phyloP scores from a whole-genome alignment of 2,797 vertebrate genomes.

The Phalanger gymnotis region DNA sequence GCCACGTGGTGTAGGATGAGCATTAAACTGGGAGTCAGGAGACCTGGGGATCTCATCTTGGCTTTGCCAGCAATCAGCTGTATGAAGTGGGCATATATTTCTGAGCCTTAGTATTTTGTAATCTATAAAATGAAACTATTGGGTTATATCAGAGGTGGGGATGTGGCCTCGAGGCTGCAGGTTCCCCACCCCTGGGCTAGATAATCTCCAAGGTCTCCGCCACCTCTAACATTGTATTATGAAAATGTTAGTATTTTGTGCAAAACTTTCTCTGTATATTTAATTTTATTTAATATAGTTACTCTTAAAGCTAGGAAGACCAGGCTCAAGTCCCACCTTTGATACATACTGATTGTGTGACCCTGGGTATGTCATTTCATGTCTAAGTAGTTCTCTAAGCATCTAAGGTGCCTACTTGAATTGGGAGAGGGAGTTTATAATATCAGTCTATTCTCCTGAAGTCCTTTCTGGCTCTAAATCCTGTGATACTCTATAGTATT shows the following conservation, averaged over 20 bases:
- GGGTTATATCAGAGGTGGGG: not conserved
- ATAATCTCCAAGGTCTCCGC: not conserved
- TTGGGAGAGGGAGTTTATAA: not conserved
- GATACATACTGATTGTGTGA: not conserved
- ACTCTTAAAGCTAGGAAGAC: not conserved
- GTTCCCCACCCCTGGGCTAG: not conserved
- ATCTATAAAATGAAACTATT: not conserved
- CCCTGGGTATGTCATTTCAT: not conserved
- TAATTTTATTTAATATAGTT: not conserved
- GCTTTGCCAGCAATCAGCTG: not conserved
- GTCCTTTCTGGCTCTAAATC: not conserved
- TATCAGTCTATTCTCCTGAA: not conserved
- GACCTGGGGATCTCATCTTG: not conserved
- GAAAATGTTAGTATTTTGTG: not conserved
- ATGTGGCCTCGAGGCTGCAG: too few species aligned
- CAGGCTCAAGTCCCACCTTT: not conserved
- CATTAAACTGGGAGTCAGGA: not conserved
- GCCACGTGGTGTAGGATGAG: not conserved
- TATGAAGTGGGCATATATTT: not conserved
- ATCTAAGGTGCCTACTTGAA: not conserved
- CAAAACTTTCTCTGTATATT: not conserved
- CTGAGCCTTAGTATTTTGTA: not conserved
- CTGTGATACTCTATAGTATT: not conserved
- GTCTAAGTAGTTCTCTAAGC: not conserved
- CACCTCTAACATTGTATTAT: not conserved